Conservation (phyloP, 2,888 invertebrate genomes). For the Drosophila paracracens region DNA sequence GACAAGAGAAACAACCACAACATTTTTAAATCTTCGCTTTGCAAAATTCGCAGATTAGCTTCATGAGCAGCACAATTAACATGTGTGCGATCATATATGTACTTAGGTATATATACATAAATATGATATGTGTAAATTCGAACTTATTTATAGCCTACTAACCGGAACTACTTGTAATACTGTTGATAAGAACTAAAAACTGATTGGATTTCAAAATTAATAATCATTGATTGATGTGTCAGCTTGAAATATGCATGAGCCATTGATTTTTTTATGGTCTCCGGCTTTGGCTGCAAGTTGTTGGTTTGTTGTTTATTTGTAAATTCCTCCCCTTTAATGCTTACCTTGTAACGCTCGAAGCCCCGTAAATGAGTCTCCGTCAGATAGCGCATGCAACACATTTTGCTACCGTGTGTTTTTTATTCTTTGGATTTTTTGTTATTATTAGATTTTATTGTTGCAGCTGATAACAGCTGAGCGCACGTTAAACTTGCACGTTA, state of each 20-base stretch:
- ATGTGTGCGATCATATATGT: slow-evolving; percentile 8
- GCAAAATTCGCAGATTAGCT: slow-evolving; percentile 42
- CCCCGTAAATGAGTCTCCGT: slow-evolving; percentile 84
- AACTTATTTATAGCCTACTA: neutral
- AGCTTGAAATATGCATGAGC: slow-evolving; percentile 26
- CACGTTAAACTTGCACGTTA: slow-evolving; percentile 31
- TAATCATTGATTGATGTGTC: slow-evolving; percentile 25
- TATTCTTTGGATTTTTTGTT: slow-evolving; percentile 15
- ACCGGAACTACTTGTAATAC: slow-evolving; percentile 36
- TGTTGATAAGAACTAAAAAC: slow-evolving; percentile 13
- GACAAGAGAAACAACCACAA: slow-evolving; percentile 3
- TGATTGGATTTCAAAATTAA: slow-evolving; percentile 22
- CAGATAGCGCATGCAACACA: slow-evolving; percentile 84
- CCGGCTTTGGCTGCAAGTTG: slow-evolving; percentile 4
- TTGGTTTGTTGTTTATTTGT: neutral
- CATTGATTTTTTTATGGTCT: slow-evolving; percentile 62
- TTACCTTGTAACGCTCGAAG: slow-evolving; percentile 85
- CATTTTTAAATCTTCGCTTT: slow-evolving; percentile 14
- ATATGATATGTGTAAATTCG: neutral
- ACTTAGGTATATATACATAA: neutral
- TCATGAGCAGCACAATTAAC: slow-evolving; percentile 3
- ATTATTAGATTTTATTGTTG: slow-evolving; percentile 23
- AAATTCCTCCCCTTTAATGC: slow-evolving; percentile 40
- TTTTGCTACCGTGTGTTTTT: slow-evolving; percentile 53
- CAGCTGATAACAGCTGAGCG: slow-evolving; percentile 52